Percentiles rank a stretch among this genome's conserved stretches.
phyloP scores from a whole-genome alignment of 2,888 invertebrate genomes.

The Cyaniris semiargus region DNA sequence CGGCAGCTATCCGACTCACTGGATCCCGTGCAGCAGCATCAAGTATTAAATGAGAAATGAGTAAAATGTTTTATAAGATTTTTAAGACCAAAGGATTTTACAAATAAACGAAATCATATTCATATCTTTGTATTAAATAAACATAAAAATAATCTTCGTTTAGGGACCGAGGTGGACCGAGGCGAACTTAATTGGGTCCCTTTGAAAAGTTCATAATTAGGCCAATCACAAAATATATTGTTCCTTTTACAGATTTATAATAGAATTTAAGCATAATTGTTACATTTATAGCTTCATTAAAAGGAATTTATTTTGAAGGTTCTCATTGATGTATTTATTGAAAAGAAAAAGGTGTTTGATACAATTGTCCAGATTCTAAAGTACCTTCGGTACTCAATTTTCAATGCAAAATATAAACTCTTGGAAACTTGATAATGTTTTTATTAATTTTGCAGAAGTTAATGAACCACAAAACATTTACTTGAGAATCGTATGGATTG shows the following conservation, averaged over 20 bases:
- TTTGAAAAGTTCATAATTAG: slow-evolving; percentile 26
- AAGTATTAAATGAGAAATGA: too few relatives aligned
- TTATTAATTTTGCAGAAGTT: too few relatives aligned
- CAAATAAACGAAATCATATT: background rate
- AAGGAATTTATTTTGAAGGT: background rate
- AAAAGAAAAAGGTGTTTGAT: background rate
- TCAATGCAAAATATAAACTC: too few relatives aligned
- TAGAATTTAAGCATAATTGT: background rate
- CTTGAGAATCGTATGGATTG: too few relatives aligned
- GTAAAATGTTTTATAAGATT: background rate
- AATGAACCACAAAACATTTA: too few relatives aligned
- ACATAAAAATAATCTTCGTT: slow-evolving; percentile 1
- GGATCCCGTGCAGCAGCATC: too few relatives aligned
- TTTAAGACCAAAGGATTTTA: background rate
- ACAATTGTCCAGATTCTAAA: background rate
- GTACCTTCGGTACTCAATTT: background rate
- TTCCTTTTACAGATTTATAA: slow-evolving; percentile 20
- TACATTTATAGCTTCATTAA: slow-evolving; percentile 11
- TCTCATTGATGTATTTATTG: background rate
- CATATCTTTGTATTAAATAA: background rate
- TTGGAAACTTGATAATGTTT: too few relatives aligned
- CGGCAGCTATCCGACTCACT: too few relatives aligned
- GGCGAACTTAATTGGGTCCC: slow-evolving; percentile 23
- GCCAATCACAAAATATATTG: slow-evolving; percentile 25
- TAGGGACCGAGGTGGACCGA: background rate